Conservation (phyloP, 1,140 invertebrate genomes). For the Neodiprion virginianus region DNA sequence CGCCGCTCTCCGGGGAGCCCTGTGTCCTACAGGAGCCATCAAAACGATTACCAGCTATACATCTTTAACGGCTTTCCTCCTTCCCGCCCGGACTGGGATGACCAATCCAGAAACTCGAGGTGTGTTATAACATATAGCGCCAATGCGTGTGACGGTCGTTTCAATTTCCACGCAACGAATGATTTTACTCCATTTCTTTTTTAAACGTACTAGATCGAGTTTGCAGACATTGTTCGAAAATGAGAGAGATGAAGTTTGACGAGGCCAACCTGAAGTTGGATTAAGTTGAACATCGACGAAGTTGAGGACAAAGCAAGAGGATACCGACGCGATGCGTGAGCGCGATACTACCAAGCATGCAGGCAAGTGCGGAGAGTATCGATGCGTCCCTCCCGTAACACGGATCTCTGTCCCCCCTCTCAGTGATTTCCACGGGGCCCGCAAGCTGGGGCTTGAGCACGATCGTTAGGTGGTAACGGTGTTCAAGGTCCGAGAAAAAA, state of each 20-base stretch:
- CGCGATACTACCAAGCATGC: neutral
- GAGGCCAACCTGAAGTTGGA: neutral
- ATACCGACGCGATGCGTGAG: neutral
- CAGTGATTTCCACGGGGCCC: no score
- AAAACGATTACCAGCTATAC: constrained; percentile 49
- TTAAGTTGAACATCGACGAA: neutral
- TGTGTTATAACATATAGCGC: no score
- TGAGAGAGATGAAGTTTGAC: neutral
- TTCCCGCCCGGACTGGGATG: constrained; percentile 10
- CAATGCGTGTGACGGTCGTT: no score
- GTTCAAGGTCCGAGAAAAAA: no score
- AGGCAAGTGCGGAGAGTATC: no score
- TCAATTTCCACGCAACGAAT: no score
- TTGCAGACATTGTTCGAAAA: neutral
- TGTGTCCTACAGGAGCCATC: constrained; percentile 51
- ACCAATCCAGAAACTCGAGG: neutral
- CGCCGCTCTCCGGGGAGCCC: constrained; percentile 48
- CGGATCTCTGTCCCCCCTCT: no score
- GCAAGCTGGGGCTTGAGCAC: no score
- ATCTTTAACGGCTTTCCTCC: constrained; percentile 35
- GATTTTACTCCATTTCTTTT: no score
- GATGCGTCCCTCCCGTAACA: no score
- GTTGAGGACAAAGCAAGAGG: neutral
- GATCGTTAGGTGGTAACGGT: no score
- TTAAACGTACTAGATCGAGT: no score